These are phyloP conservation scores for Sebastes goodei DNA, from an alignment of 2,797 vertebrate species.

Conservation along the genomic window DNA sequence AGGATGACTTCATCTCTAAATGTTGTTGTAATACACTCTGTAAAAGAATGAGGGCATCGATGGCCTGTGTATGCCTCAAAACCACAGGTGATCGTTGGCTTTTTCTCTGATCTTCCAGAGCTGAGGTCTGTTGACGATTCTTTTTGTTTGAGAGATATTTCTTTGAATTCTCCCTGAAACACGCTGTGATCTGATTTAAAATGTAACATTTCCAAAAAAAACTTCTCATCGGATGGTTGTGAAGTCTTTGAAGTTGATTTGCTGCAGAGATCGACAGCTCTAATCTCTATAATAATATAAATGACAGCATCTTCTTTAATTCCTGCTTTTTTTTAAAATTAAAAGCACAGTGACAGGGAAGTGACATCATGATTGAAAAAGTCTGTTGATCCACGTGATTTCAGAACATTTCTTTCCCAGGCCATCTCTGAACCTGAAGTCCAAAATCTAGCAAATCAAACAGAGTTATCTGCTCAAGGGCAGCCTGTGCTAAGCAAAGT, in stretches of 20 bases:
- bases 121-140: background rate
- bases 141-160: background rate
- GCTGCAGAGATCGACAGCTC: background rate
- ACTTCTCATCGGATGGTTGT: no score
- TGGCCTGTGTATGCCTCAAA: conserved; percentile 43
- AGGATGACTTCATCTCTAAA: conserved; percentile 62
- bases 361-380: conserved; percentile 54
- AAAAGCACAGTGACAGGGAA: background rate
- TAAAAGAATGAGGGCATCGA: conserved; percentile 66
- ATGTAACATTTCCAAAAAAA: background rate
- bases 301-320: background rate
- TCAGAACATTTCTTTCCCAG: conserved; percentile 59
- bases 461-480: conserved; percentile 79
- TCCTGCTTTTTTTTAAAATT: background rate
- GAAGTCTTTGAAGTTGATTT: background rate
- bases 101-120: background rate
- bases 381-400: conserved; percentile 67
- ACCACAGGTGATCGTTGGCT: conserved; percentile 11
- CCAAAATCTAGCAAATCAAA: conserved; percentile 77
- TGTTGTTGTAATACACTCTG: conserved; percentile 60
- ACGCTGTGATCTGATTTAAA: background rate
- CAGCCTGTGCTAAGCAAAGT: conserved; percentile 73
- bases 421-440: conserved; percentile 65
- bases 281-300: background rate
- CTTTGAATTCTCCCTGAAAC: background rate